Base-by-base conservation (phyloP, 2,797 vertebrate species). In the Parauchenoglanis punctatus region DNA sequence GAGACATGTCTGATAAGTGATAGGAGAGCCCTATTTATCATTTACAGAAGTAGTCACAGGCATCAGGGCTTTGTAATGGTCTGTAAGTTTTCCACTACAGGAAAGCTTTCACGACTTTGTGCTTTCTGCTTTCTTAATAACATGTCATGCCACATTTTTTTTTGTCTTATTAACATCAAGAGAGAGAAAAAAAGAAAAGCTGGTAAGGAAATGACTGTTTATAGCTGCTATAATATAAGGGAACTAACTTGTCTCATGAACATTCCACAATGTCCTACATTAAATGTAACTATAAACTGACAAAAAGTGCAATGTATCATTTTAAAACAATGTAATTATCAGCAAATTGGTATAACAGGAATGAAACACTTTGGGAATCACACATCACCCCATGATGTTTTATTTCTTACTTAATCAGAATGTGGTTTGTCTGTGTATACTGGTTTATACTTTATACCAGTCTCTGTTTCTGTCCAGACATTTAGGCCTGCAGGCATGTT, bases 401-500 rank as follows among this genome's bases (percentile, higher is more conserved):
- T 7, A 35, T 58, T 31, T 2, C 28, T 56, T 10, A 78, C 17
- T 12, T 75, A 75, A 28, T 77, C n/a, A 87, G 28, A 83, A 52
- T 61, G 3, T 8, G 23, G 28, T 49, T 63, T 75, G 3, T 61
- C 4, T 63, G 35, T 82, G 68, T 7, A 73, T 17, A 13, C 49
- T 20, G 44, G 76, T 56, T 56, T 44, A 35, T 77, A 40, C 15
- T 28, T 58, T 85, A 49, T 15, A 20, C 25, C 0, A 83, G 81
- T 25, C 63, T 6, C 31, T 46, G 46, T 85, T 78, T 40, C 59
- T 85, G 40, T 46, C 23, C 89, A 97, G 97, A 99, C 97, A 0
- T 97, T 98, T 90, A 92, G 96, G 2, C 97, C 97, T 0, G 96
- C 97, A 0, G 96, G 96, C 25, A 96, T 98, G 97, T 91, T 97